Conservation (phyloP, 2,113 vertebrate species). For the Embiotoca jacksoni region DNA sequence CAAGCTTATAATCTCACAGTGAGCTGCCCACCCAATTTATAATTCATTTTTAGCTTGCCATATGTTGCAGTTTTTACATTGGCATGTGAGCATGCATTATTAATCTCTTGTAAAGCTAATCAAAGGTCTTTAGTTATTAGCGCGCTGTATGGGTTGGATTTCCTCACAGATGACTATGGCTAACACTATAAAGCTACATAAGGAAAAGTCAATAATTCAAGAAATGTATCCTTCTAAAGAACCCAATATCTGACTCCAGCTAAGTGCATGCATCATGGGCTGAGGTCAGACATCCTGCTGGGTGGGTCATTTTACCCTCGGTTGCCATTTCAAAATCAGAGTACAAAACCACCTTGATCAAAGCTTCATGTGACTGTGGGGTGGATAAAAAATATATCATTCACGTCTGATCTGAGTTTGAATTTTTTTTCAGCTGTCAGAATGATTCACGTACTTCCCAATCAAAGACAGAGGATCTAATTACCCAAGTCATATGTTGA, state of each 20-base stretch:
- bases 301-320: neutral
- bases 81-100: constrained; percentile 55
- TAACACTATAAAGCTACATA: neutral
- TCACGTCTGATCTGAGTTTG: constrained; percentile 18
- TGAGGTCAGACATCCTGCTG: constrained; percentile 27
- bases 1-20: constrained; percentile 66
- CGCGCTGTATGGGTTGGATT: constrained; percentile 21
- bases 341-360: constrained; percentile 32
- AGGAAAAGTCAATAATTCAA: constrained; percentile 28
- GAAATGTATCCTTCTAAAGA: constrained; percentile 13
- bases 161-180: constrained; percentile 7
- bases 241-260: constrained; percentile 35
- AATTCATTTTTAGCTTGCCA: constrained; percentile 72
- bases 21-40: constrained; percentile 58
- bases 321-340: constrained; percentile 24
- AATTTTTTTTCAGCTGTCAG: neutral
- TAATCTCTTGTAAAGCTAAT: constrained; percentile 68
- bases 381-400: constrained; percentile 13
- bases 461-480: neutral
- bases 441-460: constrained; percentile 35
- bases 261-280: constrained; percentile 28
- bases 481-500: constrained; percentile 18
- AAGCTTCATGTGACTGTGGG: constrained; percentile 46
- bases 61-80: constrained; percentile 63
- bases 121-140: constrained; percentile 53